phyloP scores from a whole-genome alignment of 2,797 vertebrate species.

The Bovichtus diacanthus region DNA sequence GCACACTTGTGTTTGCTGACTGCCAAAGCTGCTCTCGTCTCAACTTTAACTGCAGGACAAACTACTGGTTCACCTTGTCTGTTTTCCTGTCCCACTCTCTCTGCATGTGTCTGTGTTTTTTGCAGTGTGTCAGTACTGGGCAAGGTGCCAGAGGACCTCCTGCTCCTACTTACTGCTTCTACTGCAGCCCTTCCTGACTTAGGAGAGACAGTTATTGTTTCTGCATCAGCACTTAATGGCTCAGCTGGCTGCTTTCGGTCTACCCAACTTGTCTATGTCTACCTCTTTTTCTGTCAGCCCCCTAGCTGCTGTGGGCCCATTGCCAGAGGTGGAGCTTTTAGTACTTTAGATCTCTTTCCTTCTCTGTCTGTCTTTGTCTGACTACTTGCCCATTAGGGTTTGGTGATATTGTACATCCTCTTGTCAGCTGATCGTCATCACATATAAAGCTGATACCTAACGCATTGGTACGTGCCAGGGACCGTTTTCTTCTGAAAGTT shows the following conservation, averaged over 20 bases:
- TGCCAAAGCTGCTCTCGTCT: slow-evolving; percentile 41
- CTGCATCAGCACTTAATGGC: slow-evolving; percentile 81
- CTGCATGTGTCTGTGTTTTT: slow-evolving; percentile 69
- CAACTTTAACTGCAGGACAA: slow-evolving; percentile 49
- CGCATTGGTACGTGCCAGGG: neutral
- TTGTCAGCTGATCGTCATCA: slow-evolving; percentile 30
- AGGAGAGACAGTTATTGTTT: slow-evolving; percentile 82
- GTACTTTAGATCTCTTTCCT: slow-evolving; percentile 45
- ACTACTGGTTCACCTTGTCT: slow-evolving; percentile 66
- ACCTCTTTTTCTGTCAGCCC: slow-evolving; percentile 71
- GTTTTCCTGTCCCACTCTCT: slow-evolving; percentile 63
- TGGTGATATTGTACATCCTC: slow-evolving; percentile 24
- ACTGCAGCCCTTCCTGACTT: slow-evolving; percentile 77
- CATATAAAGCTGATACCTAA: slow-evolving; percentile 17
- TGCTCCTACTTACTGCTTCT: slow-evolving; percentile 79
- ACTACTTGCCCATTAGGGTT: slow-evolving; percentile 41
- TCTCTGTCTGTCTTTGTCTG: slow-evolving; percentile 31
- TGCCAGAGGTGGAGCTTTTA: slow-evolving; percentile 62
- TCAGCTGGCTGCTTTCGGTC: slow-evolving; percentile 79
- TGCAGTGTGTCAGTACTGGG: slow-evolving; percentile 71
- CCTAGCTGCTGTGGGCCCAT: slow-evolving; percentile 59
- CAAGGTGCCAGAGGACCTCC: slow-evolving; percentile 72
- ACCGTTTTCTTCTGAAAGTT: neutral
- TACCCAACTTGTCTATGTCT: slow-evolving; percentile 74
- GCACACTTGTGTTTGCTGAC: slow-evolving; percentile 15